Percentiles rank a stretch among this genome's conserved stretches.
These are phyloP conservation scores for Nomia melanderi DNA, from an alignment of 1,140 invertebrate species.

Conservation along the genomic window DNA sequence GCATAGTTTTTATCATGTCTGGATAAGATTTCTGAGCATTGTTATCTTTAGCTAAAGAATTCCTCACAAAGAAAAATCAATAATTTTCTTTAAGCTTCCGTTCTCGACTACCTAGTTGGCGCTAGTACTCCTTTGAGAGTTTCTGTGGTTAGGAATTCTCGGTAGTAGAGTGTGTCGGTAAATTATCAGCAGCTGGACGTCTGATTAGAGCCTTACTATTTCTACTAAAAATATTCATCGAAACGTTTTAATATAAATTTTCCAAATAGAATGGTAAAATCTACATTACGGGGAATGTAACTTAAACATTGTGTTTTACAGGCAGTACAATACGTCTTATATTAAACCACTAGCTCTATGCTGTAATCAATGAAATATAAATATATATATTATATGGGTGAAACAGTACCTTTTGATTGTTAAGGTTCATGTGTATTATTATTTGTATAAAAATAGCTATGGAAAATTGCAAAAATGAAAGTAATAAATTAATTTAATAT, in stretches of 20 bases:
- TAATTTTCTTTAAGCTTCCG: slow-evolving; percentile 52
- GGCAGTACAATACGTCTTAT: too few relatives aligned
- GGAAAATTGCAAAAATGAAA: too few relatives aligned
- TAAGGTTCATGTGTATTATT: too few relatives aligned
- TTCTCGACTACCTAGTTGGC: slow-evolving; percentile 56
- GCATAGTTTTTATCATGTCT: slow-evolving; percentile 19
- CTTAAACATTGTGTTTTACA: too few relatives aligned
- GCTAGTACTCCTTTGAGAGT: slow-evolving; percentile 56
- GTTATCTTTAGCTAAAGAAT: not conserved
- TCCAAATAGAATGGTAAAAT: too few relatives aligned
- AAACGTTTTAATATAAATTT: not conserved
- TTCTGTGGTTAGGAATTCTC: slow-evolving; percentile 25
- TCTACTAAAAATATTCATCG: not conserved
- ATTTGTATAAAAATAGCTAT: too few relatives aligned
- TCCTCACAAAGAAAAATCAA: slow-evolving; percentile 52
- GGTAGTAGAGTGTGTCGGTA: slow-evolving; percentile 54
- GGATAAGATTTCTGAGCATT: not conserved
- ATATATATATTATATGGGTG: too few relatives aligned
- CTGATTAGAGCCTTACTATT: slow-evolving; percentile 7
- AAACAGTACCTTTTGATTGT: too few relatives aligned
- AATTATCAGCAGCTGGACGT: slow-evolving; percentile 56
- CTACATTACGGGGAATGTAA: too few relatives aligned
- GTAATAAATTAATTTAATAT: too few relatives aligned
- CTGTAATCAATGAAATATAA: too few relatives aligned
- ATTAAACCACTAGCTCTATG: too few relatives aligned